Evolutionary conservation across 2,888 invertebrate species (phyloP).

Genomic region (Hermodice carunculata): DNA sequence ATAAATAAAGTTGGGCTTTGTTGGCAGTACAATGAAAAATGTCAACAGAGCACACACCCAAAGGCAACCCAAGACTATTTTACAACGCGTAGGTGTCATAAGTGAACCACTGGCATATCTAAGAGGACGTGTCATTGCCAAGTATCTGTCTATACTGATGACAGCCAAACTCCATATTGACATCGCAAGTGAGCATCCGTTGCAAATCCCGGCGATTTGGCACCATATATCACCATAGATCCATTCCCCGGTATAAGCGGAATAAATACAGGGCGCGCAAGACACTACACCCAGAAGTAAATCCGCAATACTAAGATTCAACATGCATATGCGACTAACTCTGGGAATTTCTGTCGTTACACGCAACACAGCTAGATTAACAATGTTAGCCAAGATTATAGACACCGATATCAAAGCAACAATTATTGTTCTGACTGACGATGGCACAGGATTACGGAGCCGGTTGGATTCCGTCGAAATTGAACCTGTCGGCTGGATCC

Average conservation of each 20-base stretch:
- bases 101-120: constrained; percentile 32
- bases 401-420: too few species aligned
- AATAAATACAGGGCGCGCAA: constrained; percentile 39
- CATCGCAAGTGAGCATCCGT: constrained; percentile 44
- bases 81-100: constrained; percentile 8
- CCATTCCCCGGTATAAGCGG: constrained; percentile 45
- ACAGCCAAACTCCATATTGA: constrained; percentile 47
- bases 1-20: constrained; percentile 29
- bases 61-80: background rate
- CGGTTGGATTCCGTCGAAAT: too few species aligned
- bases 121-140: constrained; percentile 43
- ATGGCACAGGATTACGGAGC: too few species aligned
- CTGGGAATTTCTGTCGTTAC: constrained; percentile 37
- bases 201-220: constrained; percentile 43
- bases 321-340: constrained; percentile 39
- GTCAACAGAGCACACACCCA: constrained; percentile 32
- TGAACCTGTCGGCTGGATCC: too few species aligned
- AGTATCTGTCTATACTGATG: constrained; percentile 45
- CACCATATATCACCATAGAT: constrained; percentile 45
- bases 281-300: constrained; percentile 42
- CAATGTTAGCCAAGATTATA: constrained; percentile 18
- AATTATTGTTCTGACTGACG: too few species aligned
- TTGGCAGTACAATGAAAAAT: constrained; percentile 38
- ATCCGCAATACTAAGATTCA: constrained; percentile 44
- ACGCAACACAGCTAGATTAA: constrained; percentile 34